phyloP scores from a whole-genome alignment of 2,113 vertebrate genomes.

The Cephalopterus ornatus region DNA sequence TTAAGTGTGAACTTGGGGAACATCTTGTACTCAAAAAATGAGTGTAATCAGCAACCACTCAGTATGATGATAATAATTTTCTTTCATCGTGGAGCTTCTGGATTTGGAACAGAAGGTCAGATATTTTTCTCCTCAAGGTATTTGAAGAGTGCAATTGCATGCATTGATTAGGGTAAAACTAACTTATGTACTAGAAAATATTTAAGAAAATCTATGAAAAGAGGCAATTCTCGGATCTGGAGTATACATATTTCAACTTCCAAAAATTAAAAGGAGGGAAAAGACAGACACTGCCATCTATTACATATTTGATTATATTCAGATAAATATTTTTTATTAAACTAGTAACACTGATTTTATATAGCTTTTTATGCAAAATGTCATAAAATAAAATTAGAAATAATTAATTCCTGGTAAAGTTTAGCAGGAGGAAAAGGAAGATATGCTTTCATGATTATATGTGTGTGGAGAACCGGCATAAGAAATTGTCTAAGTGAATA shows the following conservation, averaged over 20 bases:
- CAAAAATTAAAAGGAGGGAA: background rate
- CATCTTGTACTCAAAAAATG: background rate
- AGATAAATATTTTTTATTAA: slow-evolving; percentile 26
- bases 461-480: background rate
- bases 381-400: slow-evolving; percentile 46
- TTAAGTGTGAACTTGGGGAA: background rate
- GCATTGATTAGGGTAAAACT: background rate
- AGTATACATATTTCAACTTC: background rate
- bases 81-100: background rate
- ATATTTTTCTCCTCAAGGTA: background rate
- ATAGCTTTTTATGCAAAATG: background rate
- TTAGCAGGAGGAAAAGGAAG: background rate
- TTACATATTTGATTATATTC: slow-evolving; percentile 24
- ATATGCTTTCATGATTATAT: background rate
- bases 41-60: background rate
- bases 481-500: background rate
- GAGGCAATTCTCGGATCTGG: background rate
- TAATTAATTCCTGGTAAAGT: slow-evolving; percentile 12
- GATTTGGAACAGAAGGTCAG: background rate
- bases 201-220: background rate
- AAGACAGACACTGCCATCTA: slow-evolving; percentile 1
- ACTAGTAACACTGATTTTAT: slow-evolving; percentile 34
- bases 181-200: background rate
- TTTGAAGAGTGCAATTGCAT: background rate
- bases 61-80: background rate